Conservation (phyloP, 2,797 vertebrate species). For the Diceros bicornis region DNA sequence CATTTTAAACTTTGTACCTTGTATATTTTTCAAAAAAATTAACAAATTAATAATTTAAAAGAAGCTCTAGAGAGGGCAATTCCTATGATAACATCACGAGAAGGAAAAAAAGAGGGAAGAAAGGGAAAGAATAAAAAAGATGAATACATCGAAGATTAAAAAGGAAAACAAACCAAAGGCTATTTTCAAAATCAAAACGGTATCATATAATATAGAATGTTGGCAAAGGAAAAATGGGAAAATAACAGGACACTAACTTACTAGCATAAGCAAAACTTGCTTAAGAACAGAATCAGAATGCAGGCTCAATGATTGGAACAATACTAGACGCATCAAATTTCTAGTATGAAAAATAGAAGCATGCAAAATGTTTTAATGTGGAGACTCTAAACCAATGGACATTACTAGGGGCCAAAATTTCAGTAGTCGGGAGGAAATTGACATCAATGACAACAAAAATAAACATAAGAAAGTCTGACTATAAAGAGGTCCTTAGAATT, state of each 20-base stretch:
- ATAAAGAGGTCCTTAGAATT: not conserved
- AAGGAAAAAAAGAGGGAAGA: not conserved
- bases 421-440: not conserved
- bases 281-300: not conserved
- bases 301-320: not conserved
- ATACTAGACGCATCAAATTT: not conserved
- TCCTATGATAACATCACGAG: not conserved
- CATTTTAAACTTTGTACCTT: slow-evolving; percentile 1
- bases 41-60: not conserved
- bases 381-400: not conserved
- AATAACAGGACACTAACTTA: not conserved
- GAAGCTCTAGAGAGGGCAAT: not conserved
- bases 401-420: not conserved
- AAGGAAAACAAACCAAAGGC: not conserved
- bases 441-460: not conserved
- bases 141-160: not conserved
- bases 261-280: not conserved
- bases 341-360: slow-evolving; percentile 14
- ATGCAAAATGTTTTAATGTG: not conserved
- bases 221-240: not conserved
- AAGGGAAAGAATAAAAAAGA: not conserved
- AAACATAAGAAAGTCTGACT: slow-evolving; percentile 2
- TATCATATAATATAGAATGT: not conserved
- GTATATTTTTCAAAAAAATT: not conserved
- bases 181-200: slow-evolving; percentile 34